Conservation (phyloP, 2,797 vertebrate species). For the Chaetodon trifasciatus region DNA sequence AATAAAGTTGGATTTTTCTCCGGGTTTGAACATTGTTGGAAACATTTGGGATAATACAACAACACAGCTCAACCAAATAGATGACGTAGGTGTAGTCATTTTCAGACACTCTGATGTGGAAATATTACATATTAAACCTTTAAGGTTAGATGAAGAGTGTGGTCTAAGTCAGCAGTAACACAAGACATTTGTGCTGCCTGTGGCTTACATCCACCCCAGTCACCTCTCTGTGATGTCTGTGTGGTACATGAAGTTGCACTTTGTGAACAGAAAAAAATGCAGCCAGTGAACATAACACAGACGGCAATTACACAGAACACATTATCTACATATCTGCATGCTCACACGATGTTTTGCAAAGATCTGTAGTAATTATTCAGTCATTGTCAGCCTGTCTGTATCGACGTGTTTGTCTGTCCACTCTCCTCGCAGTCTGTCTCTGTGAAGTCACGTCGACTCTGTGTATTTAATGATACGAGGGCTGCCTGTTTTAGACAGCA, state of each 20-base stretch:
- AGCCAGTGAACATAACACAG: background rate
- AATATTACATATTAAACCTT: too few relatives aligned
- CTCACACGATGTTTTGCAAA: background rate
- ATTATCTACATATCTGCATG: background rate
- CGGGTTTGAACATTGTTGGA: too few relatives aligned
- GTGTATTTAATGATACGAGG: slow-evolving; percentile 70
- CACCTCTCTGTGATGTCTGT: background rate
- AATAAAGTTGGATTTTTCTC: too few relatives aligned
- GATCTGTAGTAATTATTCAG: slow-evolving; percentile 11
- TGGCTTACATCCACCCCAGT: background rate
- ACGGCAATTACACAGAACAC: background rate
- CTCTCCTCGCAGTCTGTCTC: slow-evolving; percentile 29
- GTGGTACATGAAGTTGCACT: background rate
- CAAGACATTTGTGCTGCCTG: background rate
- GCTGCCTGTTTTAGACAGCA: slow-evolving; percentile 70
- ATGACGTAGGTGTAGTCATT: too few relatives aligned
- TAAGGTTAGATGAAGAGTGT: background rate
- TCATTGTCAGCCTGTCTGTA: background rate
- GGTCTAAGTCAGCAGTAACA: background rate
- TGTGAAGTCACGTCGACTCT: slow-evolving; percentile 51
- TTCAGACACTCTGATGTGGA: too few relatives aligned
- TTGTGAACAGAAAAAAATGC: background rate
- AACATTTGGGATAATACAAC: too few relatives aligned
- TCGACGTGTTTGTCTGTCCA: slow-evolving; percentile 45
- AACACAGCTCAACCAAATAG: too few relatives aligned